A percentile compares a stretch with the other conserved stretches of the same genome.
Evolutionary conservation across 35 echinoderm and acorn worm genomes (phyloP).

Genomic region (Apostichopus californicus): DNA sequence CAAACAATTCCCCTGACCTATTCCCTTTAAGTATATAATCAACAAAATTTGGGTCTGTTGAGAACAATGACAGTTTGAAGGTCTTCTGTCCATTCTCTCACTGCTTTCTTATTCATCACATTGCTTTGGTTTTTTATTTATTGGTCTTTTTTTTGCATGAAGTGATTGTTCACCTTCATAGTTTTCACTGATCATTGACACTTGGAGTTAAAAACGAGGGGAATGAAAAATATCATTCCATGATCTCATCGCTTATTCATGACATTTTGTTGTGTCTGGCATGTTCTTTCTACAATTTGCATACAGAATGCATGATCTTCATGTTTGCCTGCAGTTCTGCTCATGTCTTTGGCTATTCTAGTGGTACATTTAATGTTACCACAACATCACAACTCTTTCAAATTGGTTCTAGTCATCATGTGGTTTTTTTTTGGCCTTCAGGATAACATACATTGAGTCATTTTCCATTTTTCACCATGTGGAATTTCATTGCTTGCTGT

Average conservation of each 20-base stretch:
- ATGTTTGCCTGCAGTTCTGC: too few species aligned
- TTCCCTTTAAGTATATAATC: background rate
- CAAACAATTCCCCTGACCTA: too few species aligned
- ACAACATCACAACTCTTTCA: too few species aligned
- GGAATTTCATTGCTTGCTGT: too few species aligned
- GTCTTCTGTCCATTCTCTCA: background rate
- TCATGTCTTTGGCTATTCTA: too few species aligned
- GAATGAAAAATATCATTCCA: too few species aligned
- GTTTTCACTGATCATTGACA: background rate
- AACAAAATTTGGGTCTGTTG: background rate
- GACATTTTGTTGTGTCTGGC: background rate
- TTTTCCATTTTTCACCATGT: too few species aligned
- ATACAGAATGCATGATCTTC: background rate
- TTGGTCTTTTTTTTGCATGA: background rate
- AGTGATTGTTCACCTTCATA: background rate
- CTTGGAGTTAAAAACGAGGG: too few species aligned
- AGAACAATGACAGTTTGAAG: slow-evolving; percentile 45
- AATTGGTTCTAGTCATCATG: too few species aligned
- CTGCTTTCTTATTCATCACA: background rate
- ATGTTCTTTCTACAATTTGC: background rate
- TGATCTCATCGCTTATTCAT: background rate
- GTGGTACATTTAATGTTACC: too few species aligned
- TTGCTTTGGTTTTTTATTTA: background rate
- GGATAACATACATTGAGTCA: too few species aligned
- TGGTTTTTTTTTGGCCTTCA: too few species aligned